Conservation (phyloP, 2,888 invertebrate genomes). For the Synanthedon formicaeformis region DNA sequence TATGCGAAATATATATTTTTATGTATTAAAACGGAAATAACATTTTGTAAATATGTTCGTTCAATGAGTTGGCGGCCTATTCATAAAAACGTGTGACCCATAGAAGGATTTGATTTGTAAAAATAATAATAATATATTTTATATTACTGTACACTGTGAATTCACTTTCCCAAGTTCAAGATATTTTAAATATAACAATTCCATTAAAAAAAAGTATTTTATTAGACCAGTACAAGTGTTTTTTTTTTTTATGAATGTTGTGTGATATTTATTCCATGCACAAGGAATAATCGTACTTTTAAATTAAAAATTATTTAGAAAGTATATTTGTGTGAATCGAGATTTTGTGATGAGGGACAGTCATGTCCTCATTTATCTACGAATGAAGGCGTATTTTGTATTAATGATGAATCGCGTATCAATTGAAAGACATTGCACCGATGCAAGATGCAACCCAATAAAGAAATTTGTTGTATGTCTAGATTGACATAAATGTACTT, state of each 20-base stretch:
- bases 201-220: constrained; percentile 25
- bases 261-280: constrained; percentile 21
- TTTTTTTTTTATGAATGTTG: constrained; percentile 14
- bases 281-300: constrained; percentile 17
- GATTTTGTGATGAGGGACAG: too few relatives aligned
- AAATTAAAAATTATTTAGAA: not conserved
- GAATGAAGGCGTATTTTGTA: too few relatives aligned
- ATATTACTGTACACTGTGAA: constrained; percentile 22
- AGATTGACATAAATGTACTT: not conserved
- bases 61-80: not conserved
- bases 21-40: too few relatives aligned
- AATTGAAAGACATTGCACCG: too few relatives aligned
- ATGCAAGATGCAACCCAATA: too few relatives aligned
- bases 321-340: too few relatives aligned
- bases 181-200: constrained; percentile 26
- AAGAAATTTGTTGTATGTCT: not conserved
- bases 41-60: too few relatives aligned
- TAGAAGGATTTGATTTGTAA: not conserved
- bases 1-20: too few relatives aligned
- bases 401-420: too few relatives aligned
- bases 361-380: too few relatives aligned
- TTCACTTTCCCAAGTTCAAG: constrained; percentile 39
- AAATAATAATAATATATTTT: constrained; percentile 16
- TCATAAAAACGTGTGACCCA: not conserved
- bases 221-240: constrained; percentile 40